phyloP scores from a whole-genome alignment of 2,888 invertebrate genomes.

The Pterostichus niger region DNA sequence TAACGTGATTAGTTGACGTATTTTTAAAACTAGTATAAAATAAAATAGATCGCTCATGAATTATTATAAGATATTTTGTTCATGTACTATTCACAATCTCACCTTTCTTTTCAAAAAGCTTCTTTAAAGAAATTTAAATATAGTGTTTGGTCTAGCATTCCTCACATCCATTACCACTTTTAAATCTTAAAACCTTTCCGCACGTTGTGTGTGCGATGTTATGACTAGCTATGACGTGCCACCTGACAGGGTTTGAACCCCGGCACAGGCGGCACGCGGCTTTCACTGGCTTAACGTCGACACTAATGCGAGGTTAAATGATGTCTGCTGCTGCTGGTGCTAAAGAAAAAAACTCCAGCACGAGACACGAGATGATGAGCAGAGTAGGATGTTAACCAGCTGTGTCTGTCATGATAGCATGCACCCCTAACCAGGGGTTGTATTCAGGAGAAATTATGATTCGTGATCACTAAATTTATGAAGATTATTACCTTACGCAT shows the following conservation, averaged over 20 bases:
- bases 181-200: conserved; percentile 20
- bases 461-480: not conserved
- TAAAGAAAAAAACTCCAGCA: conserved; percentile 57
- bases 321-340: conserved; percentile 48
- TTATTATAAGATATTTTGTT: too few relatives aligned
- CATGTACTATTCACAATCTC: too few relatives aligned
- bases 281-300: conserved; percentile 47
- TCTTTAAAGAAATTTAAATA: too few relatives aligned
- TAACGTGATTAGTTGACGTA: too few relatives aligned
- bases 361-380: conserved; percentile 49
- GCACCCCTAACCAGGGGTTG: not conserved
- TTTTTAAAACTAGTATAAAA: too few relatives aligned
- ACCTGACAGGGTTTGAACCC: conserved; percentile 47
- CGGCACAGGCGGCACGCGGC: conserved; percentile 37
- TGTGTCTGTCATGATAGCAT: conserved; percentile 8
- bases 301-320: conserved; percentile 67
- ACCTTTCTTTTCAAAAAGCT: too few relatives aligned
- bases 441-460: conserved; percentile 4
- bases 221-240: conserved; percentile 42
- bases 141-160: conserved; percentile 7
- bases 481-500: too few relatives aligned
- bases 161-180: not conserved
- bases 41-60: too few relatives aligned
- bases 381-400: conserved; percentile 58
- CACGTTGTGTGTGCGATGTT: conserved; percentile 7